phyloP scores from a whole-genome alignment of 2,113 vertebrate species.

The Sebastes fasciatus region DNA sequence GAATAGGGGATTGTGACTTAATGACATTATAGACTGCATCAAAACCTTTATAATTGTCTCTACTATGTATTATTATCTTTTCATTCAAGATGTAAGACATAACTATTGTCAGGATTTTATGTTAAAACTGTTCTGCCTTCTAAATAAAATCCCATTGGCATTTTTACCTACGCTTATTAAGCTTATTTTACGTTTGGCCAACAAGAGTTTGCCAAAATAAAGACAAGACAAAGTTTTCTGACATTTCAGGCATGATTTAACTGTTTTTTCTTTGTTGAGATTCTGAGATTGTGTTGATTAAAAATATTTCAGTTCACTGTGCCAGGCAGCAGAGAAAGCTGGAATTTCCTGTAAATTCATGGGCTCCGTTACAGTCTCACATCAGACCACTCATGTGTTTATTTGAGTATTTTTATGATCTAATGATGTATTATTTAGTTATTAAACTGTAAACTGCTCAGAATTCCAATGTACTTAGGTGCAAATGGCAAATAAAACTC shows the following conservation, averaged over 20 bases:
- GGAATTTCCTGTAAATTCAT: constrained; percentile 37
- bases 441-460: no score
- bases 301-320: background rate
- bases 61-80: background rate
- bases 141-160: background rate
- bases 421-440: background rate
- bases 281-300: background rate
- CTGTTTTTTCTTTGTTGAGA: background rate
- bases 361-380: constrained; percentile 31
- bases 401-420: background rate
- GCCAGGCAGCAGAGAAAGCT: background rate
- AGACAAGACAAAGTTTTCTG: background rate
- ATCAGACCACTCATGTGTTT: constrained; percentile 3
- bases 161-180: background rate
- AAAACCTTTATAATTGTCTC: background rate
- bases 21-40: background rate
- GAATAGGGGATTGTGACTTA: no score
- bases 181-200: no score
- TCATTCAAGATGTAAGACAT: background rate
- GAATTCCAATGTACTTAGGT: background rate
- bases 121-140: background rate
- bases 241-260: background rate
- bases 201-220: no score
- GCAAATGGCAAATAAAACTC: no score
- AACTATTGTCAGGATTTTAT: background rate